These are phyloP conservation scores for Dascyllus trimaculatus DNA, from an alignment of 2,113 vertebrate genomes.

Conservation along the genomic window DNA sequence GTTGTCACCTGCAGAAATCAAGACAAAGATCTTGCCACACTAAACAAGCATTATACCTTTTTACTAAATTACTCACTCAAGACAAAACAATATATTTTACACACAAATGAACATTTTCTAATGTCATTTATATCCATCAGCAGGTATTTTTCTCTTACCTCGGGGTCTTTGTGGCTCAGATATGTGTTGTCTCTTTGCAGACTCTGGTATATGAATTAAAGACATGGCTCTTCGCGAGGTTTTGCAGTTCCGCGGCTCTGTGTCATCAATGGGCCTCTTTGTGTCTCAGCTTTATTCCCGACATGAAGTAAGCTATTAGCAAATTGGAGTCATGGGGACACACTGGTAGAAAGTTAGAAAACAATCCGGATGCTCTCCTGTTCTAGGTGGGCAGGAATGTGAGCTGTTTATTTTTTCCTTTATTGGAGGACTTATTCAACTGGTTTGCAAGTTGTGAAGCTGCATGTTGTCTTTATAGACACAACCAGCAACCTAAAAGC, in stretches of 20 bases:
- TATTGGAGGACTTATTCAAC: conserved; percentile 1
- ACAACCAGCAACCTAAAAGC: not conserved
- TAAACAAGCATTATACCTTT: too few relatives aligned
- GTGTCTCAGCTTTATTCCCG: conserved; percentile 76
- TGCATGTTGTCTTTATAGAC: not conserved
- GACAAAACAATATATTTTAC: not conserved
- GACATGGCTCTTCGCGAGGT: conserved; percentile 35
- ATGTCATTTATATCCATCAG: not conserved
- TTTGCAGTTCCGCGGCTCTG: conserved; percentile 29
- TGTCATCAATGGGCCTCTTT: conserved; percentile 73
- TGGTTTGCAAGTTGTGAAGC: not conserved
- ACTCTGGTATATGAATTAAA: conserved; percentile 57
- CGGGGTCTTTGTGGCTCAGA: conserved; percentile 18
- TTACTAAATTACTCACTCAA: not conserved
- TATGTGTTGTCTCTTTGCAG: conserved; percentile 21
- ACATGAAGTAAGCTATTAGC: conserved; percentile 81
- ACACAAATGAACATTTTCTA: not conserved
- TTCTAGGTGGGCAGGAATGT: not conserved
- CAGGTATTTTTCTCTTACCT: conserved; percentile 55
- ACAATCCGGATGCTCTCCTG: conserved; percentile 30
- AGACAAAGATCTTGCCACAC: too few relatives aligned
- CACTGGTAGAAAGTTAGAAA: conserved; percentile 58
- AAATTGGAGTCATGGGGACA: conserved; percentile 83
- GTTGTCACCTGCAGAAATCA: conserved; percentile 44
- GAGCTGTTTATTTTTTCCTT: not conserved